Base-by-base conservation (phyloP, 1,140 invertebrate genomes). In the Lerema accius region DNA sequence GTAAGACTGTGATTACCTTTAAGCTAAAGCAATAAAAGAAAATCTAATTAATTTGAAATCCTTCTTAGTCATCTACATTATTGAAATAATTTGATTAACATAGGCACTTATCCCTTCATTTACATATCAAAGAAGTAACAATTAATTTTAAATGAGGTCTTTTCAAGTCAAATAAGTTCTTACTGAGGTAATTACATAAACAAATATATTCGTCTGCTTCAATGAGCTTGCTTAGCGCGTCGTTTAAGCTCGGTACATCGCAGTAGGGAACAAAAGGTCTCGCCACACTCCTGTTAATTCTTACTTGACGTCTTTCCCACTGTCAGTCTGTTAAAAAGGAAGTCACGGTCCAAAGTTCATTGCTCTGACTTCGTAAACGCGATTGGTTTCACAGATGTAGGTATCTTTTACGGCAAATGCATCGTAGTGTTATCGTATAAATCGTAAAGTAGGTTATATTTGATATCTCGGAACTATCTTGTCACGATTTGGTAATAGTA, bases 311-410 rank as follows among this genome's bases (percentile, higher is more conserved):
- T 78, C 81, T 83, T 86, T 86, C 84, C 75, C 83, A 83, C 71
- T 77, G 74, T 67, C 58, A 49, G 65, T 71, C 71, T 73, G 73
- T 83, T 89, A 82, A 89, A 85, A 75, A 87, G 86, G 86, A 89
- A 87, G 84, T 87, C 86, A 89, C 84, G 86, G 78, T 50, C 65
- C 58, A 46, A 63, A 74, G 84, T 76, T 87, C 83, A 72, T 78
- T 83, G 81, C 63, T 69, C 80, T 58, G 50, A 45, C 71, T 73
- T 72, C 71, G 46, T 62, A 63, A 23, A 23, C 2, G 59, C 55
- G 46, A 45, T 76, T 46, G 35, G 63, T 59, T 63, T 51, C 60
- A 39, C 16, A 13, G 13, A 37, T 32, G n/a, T n/a, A n/a, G n/a
- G 15, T 53, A 35, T 23, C 26, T 26, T 4, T 16, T 40, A 19